Evolutionary conservation across 2,888 invertebrate species (phyloP), one percentile per base, ranked within the genome.

Genomic region (Sarcophaga variegata): DNA sequence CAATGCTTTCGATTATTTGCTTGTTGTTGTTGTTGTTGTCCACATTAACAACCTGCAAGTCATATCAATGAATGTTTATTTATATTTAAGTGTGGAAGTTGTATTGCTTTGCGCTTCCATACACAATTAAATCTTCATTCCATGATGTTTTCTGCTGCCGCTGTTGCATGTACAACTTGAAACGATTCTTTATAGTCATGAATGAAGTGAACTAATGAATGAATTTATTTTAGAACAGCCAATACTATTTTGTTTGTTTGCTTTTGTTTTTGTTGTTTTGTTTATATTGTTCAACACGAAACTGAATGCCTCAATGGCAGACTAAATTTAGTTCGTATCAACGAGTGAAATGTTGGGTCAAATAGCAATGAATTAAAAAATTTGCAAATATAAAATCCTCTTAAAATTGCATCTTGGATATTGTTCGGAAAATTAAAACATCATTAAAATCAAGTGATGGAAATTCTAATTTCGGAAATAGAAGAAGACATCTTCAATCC

Each of bases 151-250:
- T 62, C 14, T 27, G 6, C 49, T 47, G 45, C 25, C 11, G 37
- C 14, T 47, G 22, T 22, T 11, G 20, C n/a, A 20, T 47, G 60
- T 54, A 37, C 27, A 45, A 70, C n/a, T 63, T 64, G 10, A 60
- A 20, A 59, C 17, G 12, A 25, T 63, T 63, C 11, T 62, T 67
- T 64, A 54, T 45, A 60, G 63, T 60, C 70, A 80, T 84, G 84
- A 81, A 85, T 85, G 84, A 81, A 85, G 66, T 71, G 17, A 72
- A 72, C 66, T 85, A 85, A 85, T 85, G 84, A 85, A 85, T 85
- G 84, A 85, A 81, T 71, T 66, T 80, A 80, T 70, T 84, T 80
- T 71, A 25, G 70, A 37, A 54, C 54, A 54, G 54, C 17, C 54
- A 14, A 17, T 14, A 17, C 54, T 17, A 54, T 72, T 25, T n/a